Conservation (phyloP, 2,113 vertebrate genomes). For the Tichodroma muraria region DNA sequence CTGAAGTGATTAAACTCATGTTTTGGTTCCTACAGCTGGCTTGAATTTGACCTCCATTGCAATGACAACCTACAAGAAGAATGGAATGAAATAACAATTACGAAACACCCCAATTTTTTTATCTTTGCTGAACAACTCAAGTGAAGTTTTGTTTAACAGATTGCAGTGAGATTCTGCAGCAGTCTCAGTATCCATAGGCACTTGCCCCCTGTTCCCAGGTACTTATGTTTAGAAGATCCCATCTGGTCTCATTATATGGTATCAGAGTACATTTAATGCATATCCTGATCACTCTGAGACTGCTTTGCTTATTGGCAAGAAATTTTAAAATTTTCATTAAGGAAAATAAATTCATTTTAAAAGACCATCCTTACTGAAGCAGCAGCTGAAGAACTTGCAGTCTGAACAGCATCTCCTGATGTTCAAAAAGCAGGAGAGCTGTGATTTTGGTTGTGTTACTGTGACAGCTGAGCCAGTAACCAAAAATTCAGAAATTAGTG, state of each 20-base stretch:
- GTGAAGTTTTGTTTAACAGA: background rate
- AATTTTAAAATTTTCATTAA: background rate
- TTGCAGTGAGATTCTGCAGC: background rate
- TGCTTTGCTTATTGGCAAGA: background rate
- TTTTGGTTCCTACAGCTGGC: background rate
- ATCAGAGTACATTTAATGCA: background rate
- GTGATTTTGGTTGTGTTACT: background rate
- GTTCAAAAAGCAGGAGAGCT: background rate
- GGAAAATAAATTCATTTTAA: background rate
- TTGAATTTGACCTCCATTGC: background rate
- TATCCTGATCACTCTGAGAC: background rate
- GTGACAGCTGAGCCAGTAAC: constrained; percentile 11
- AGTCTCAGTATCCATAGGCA: background rate
- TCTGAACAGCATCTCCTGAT: background rate
- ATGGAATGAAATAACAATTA: background rate
- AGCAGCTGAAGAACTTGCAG: background rate
- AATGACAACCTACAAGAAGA: background rate
- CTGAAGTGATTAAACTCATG: background rate
- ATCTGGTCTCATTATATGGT: background rate
- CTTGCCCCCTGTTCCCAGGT: background rate
- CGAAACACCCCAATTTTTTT: background rate
- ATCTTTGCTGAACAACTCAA: background rate
- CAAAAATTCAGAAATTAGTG: constrained; percentile 25
- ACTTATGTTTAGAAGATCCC: background rate
- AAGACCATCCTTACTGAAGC: background rate